phyloP scores from a whole-genome alignment of 1,140 invertebrate genomes.

The Lordiphosa clarofinis region DNA sequence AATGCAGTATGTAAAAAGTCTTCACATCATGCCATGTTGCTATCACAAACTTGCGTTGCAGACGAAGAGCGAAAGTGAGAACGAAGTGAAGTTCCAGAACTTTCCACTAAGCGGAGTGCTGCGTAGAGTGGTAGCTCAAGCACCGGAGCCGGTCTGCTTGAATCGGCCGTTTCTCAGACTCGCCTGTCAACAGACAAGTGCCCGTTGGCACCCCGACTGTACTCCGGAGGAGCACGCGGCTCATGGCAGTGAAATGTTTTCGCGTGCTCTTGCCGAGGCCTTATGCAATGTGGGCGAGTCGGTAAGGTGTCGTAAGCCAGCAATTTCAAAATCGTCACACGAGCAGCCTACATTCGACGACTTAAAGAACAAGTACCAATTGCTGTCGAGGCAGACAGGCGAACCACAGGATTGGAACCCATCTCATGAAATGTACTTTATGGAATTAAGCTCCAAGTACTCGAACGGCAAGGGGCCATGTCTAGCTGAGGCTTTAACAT shows the following conservation, averaged over 20 bases:
- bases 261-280: slow-evolving; percentile 47
- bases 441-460: slow-evolving; percentile 29
- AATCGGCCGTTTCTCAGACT: slow-evolving; percentile 84
- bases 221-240: slow-evolving; percentile 19
- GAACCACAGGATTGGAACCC: slow-evolving; percentile 16
- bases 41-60: slow-evolving; percentile 86
- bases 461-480: slow-evolving; percentile 22
- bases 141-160: slow-evolving; percentile 71
- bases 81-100: slow-evolving; percentile 80
- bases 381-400: slow-evolving; percentile 15
- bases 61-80: neutral
- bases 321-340: neutral
- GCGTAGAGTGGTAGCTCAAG: slow-evolving; percentile 1
- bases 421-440: slow-evolving; percentile 38
- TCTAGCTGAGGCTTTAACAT: slow-evolving; percentile 62
- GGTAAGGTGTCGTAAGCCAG: slow-evolving; percentile 16
- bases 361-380: slow-evolving; percentile 22
- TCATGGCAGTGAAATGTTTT: slow-evolving; percentile 65
- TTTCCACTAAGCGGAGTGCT: slow-evolving; percentile 83
- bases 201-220: slow-evolving; percentile 42
- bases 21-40: slow-evolving; percentile 91
- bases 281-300: slow-evolving; percentile 30
- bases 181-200: slow-evolving; percentile 80
- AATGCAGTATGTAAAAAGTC: slow-evolving; percentile 81
- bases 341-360: slow-evolving; percentile 12